Evolutionary conservation across 2,888 invertebrate genomes (phyloP).

Genomic region (Drosophila austrosaltans): DNA sequence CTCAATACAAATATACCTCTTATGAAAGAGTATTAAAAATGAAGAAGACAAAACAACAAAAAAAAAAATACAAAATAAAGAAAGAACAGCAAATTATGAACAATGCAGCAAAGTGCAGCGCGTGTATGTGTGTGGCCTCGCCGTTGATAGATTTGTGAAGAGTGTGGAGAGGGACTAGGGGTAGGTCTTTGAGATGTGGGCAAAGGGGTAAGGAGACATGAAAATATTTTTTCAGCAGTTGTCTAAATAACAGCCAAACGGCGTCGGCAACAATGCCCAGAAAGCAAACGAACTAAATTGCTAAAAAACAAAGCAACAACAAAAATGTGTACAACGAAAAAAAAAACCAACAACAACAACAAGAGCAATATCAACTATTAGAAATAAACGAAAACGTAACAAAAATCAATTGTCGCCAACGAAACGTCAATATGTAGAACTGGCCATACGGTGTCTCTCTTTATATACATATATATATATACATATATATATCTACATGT

Average conservation of each 20-base stretch:
- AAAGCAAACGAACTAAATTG: slow-evolving; percentile 80
- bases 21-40: background rate
- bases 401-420: slow-evolving; percentile 79
- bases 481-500: slow-evolving; percentile 41
- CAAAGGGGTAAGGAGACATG: slow-evolving; percentile 20
- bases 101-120: slow-evolving; percentile 64
- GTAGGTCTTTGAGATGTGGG: background rate
- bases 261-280: slow-evolving; percentile 57
- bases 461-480: slow-evolving; percentile 13
- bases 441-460: slow-evolving; percentile 48
- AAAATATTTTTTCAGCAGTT: slow-evolving; percentile 72
- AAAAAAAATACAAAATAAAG: slow-evolving; percentile 28
- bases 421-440: slow-evolving; percentile 72
- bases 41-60: background rate
- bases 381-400: slow-evolving; percentile 79
- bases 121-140: slow-evolving; percentile 75
- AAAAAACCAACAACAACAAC: slow-evolving; percentile 22
- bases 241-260: slow-evolving; percentile 71
- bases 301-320: slow-evolving; percentile 55
- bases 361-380: slow-evolving; percentile 58
- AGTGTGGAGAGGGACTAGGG: background rate
- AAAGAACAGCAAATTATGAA: slow-evolving; percentile 51
- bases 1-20: background rate
- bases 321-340: slow-evolving; percentile 57
- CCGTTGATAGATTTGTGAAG: slow-evolving; percentile 16